Base-by-base conservation (phyloP, 1,140 invertebrate species). In the Chrysopa pallens region DNA sequence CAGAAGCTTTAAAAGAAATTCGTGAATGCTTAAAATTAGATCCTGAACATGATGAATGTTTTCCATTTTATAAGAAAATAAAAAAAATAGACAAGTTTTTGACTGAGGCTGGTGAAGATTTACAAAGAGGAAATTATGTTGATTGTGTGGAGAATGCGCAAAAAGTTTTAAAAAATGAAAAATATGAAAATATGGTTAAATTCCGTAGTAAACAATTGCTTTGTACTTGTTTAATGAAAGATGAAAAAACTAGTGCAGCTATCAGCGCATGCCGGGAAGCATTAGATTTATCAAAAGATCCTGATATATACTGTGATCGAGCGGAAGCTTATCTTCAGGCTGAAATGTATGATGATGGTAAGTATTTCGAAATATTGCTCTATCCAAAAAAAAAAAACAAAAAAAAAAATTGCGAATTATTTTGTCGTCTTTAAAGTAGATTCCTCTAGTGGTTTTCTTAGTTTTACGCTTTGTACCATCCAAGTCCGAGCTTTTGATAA, bases 11-110 rank as follows among this genome's bases (percentile, higher is more conserved):
- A 17, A 84, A 77, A 61, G 86, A 95, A 67, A 84, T 98, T 49
- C 74, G 95, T 15, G 93, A 98, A 63, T 99, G 96, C 63, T 71
- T 99, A 8, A 96, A 95, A 65, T 67, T 97, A 17, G 95, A 99
- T 68, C 92, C 93, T 0, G 96, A 99, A 54, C 91, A 99, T 62
- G 92, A 94, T 62, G 67, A 83, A 44, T 99, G 95, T 66, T 93
- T 78, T 62, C 74, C 82, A n/a, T 80, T 94, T 55, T 99, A 99
- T 62, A 98, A 97, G 59, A 92, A 89, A 59, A 67, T 98, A 2
- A 95, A 96, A 57, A 95, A 97, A 60, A 70, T 98, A n/a, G 84
- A 83, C 41, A 96, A 94, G 59, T 66, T 82, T 42, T 54, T 96
- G 29, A 66, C 72, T 27, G 70, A 78, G n/a, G 78, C 85, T 5